phyloP scores from a whole-genome alignment of 2,797 vertebrate species.

The Crenuchus spilurus region DNA sequence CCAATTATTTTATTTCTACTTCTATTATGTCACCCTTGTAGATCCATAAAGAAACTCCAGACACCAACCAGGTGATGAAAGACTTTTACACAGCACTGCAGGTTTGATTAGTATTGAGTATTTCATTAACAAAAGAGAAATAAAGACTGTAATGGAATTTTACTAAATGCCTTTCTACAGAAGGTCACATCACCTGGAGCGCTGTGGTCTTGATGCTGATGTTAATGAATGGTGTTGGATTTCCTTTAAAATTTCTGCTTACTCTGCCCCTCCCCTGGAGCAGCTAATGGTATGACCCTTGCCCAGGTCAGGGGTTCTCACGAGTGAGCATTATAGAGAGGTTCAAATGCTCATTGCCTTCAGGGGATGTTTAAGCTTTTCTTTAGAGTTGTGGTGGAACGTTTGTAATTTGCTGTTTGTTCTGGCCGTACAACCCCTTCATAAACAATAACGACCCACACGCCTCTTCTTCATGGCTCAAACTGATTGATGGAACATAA shows the following conservation, averaged over 20 bases:
- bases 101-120: background rate
- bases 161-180: background rate
- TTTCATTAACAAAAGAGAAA: background rate
- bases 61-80: background rate
- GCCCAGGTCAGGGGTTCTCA: slow-evolving; percentile 40
- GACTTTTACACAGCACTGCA: too few relatives aligned
- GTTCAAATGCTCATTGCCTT: slow-evolving; percentile 45
- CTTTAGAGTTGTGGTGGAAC: slow-evolving; percentile 22
- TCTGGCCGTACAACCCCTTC: slow-evolving; percentile 37
- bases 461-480: slow-evolving; percentile 34
- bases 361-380: slow-evolving; percentile 24
- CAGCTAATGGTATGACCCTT: slow-evolving; percentile 41
- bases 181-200: background rate
- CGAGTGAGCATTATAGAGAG: slow-evolving; percentile 29
- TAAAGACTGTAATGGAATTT: background rate
- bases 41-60: too few relatives aligned
- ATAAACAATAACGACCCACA: slow-evolving; percentile 40
- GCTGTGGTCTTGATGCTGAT: slow-evolving; percentile 22
- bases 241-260: slow-evolving; percentile 21
- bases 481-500: slow-evolving; percentile 45
- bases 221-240: slow-evolving; percentile 42
- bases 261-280: slow-evolving; percentile 9
- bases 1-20: too few relatives aligned
- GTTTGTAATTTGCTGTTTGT: slow-evolving; percentile 44
- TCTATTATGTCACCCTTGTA: too few relatives aligned